Base-by-base conservation (phyloP, 2,113 vertebrate genomes). In the Laterallus jamaicensis region DNA sequence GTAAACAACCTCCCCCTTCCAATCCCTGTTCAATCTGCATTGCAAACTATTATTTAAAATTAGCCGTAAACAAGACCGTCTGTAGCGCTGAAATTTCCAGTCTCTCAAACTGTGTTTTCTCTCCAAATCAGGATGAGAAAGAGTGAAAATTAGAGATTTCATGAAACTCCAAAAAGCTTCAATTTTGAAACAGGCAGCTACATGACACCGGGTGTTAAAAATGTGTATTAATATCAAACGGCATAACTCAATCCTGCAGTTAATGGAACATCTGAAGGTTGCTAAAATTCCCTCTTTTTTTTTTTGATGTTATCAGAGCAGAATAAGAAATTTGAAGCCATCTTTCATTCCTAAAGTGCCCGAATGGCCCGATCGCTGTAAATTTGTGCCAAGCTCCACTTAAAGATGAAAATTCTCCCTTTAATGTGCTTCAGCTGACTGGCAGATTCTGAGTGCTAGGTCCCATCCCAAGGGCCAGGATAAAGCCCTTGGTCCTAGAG, bases 11-110 rank as follows among this genome's bases (percentile, higher is more conserved):
- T 70, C 79, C 88, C 56, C 77, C 52, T 90, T n/a, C 87, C 71
- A 15, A 31, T 3, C 22, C 37, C 71, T 55, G 12, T 9, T 73
- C 47, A 49, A 96, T 96, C 85, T 94, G 78, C 95, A 85, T 90
- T 88, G 92, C 92, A 96, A 96, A 93, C 87, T 58, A 39, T 91
- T 44, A 44, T 73, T 91, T 83, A 77, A 92, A 94, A 88, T 55
- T 52, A 93, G 64, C 52, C 0, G 1, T 40, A 80, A 96, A 84
- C 55, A 81, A 74, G 47, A 47, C 20, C 2, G 8, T 93, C 78
- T 91, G 68, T 10, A n/a, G 50, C 0, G 4, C 37, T 50, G 64
- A 59, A 70, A 86, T 32, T 79, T 88, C 80, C 80, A 88, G 2
- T 47, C n/a, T 66, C 71, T 86, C 67, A 26, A 40, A 88, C 44